These are phyloP conservation scores for Poecilia latipinna DNA, from an alignment of 2,113 vertebrate genomes.

Conservation along the genomic window DNA sequence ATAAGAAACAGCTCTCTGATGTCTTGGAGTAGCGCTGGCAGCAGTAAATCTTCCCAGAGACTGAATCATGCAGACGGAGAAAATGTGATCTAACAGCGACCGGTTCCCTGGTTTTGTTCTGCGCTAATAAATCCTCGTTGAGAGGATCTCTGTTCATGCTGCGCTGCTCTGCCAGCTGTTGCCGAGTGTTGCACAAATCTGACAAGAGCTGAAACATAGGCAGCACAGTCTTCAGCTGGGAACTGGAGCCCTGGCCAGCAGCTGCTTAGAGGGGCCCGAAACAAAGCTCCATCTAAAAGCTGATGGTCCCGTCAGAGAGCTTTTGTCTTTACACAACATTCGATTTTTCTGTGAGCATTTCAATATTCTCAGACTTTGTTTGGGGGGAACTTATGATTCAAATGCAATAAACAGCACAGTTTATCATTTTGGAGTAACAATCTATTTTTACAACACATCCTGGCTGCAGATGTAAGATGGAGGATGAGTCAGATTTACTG, in stretches of 20 bases:
- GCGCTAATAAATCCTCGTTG: constrained; percentile 57
- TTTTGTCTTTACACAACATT: neutral
- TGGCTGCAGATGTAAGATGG: too few relatives aligned
- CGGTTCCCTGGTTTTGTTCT: constrained; percentile 50
- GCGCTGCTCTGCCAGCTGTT: constrained; percentile 58
- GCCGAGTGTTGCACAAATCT: constrained; percentile 66
- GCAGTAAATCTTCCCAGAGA: constrained; percentile 63
- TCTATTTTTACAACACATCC: too few relatives aligned
- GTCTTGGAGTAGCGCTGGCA: constrained; percentile 43
- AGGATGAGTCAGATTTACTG: too few relatives aligned
- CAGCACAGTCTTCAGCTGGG: constrained; percentile 24
- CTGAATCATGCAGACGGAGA: constrained; percentile 36
- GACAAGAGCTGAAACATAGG: constrained; percentile 46
- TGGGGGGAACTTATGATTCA: neutral
- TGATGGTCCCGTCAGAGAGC: neutral
- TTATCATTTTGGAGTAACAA: too few relatives aligned
- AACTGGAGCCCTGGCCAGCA: constrained; percentile 12
- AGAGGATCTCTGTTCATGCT: constrained; percentile 23
- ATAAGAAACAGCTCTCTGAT: constrained; percentile 57
- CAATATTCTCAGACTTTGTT: neutral
- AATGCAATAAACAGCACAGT: too few relatives aligned
- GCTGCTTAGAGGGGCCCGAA: constrained; percentile 13
- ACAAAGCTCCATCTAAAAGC: neutral
- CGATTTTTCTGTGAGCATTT: neutral
- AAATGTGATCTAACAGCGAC: constrained; percentile 50